Conservation (phyloP, 2,888 invertebrate genomes). For the Dione vanillae region DNA sequence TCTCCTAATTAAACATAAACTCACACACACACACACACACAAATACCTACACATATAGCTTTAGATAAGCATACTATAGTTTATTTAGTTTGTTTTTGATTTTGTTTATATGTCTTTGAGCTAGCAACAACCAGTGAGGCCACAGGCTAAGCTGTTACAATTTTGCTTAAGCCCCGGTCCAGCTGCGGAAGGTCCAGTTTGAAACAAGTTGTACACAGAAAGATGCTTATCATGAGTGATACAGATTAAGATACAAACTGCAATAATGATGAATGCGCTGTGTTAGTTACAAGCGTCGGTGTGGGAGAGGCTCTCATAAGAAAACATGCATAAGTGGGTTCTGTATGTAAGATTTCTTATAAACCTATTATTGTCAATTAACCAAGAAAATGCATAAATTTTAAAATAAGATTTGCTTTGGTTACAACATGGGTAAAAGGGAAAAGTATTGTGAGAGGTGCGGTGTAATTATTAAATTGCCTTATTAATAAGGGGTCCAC, state of each 20-base stretch:
- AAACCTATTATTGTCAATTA: too few species aligned
- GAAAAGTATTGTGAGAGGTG: too few species aligned
- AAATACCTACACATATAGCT: neutral
- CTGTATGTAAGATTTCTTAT: too few species aligned
- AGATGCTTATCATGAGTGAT: conserved; percentile 28
- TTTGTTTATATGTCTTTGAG: neutral
- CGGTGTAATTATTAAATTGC: too few species aligned
- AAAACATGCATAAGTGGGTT: too few species aligned
- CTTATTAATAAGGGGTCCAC: too few species aligned
- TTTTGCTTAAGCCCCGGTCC: neutral
- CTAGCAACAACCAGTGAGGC: neutral
- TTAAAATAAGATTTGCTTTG: too few species aligned
- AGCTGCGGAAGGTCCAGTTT: conserved; percentile 10
- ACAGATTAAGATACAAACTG: conserved; percentile 21
- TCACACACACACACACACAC: neutral
- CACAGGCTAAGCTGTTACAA: conserved; percentile 1
- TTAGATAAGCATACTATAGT: too few species aligned
- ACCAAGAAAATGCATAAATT: too few species aligned
- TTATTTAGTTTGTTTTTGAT: neutral
- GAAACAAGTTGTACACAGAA: conserved; percentile 17
- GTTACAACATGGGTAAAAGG: too few species aligned
- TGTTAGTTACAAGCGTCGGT: neutral
- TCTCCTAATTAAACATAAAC: neutral
- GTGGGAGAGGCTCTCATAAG: too few species aligned
- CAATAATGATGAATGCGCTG: conserved; percentile 18